These are phyloP conservation scores for Calyptomena viridis DNA, from an alignment of 2,113 vertebrate species.

Conservation along the genomic window DNA sequence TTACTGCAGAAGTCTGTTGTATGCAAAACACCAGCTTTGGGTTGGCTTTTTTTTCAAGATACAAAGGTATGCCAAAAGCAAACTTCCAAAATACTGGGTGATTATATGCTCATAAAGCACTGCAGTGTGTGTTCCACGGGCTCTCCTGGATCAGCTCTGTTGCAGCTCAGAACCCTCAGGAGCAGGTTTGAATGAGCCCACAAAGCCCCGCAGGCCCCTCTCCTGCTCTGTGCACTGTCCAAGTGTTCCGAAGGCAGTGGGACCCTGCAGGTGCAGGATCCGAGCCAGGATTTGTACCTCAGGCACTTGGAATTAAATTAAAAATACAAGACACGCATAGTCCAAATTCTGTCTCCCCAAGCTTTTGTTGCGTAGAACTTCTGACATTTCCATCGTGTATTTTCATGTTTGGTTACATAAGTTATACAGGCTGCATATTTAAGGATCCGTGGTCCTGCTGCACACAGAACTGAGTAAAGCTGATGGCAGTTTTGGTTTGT, in stretches of 20 bases:
- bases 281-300: neutral
- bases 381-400: neutral
- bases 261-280: neutral
- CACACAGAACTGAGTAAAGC: neutral
- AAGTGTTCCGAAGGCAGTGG: neutral
- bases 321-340: neutral
- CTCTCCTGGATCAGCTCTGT: neutral
- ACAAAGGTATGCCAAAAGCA: neutral
- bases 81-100: neutral
- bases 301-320: rapidly evolving
- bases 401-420: slow-evolving; percentile 33
- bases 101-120: neutral
- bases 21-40: neutral
- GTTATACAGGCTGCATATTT: neutral
- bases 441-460: neutral
- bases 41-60: neutral
- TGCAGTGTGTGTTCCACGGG: neutral
- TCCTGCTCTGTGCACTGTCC: neutral
- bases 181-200: neutral
- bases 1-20: slow-evolving; percentile 1
- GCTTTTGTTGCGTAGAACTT: neutral
- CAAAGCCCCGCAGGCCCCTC: neutral
- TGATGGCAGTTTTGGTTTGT: neutral
- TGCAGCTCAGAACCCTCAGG: neutral
- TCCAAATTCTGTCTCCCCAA: neutral